Evolutionary conservation across 2,888 invertebrate species (phyloP), one percentile per base, ranked within the genome.

Genomic region (Clostera curtula): DNA sequence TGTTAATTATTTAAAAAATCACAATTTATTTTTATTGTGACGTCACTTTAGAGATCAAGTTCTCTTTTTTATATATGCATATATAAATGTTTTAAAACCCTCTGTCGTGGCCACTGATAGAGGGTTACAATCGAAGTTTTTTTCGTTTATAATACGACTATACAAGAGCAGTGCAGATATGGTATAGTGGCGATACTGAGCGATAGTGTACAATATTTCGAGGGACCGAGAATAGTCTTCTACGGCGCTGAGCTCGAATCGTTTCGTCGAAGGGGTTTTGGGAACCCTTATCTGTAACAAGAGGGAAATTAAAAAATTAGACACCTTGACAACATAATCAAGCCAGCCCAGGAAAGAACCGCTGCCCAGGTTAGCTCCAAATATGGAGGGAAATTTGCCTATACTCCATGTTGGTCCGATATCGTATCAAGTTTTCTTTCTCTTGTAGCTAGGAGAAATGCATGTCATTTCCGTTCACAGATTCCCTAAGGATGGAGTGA

Each of bases 11-110:
- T 41, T 54, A 45, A 49, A 51, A 48, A 59, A 77, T 77, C 74
- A 82, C 80, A 82, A 79, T 66, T n/a, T n/a, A n/a, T n/a, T 37
- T 40, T 28, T 58, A 65, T 74, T 82, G 83, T 82, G 83, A 83
- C 82, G 82, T 83, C 76, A 83, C 79, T 52, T 67, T 64, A 74
- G 83, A 83, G 83, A 83, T 83, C 83, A 72, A 34, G 53, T 67
- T 59, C 64, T 65, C 67, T 59, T 49, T 55, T 73, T 74, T 72
- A 79, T 75, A 79, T 79, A 80, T 80, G 77, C 75, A 79, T 79
- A 82, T 80, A 80, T 75, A 71, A 67, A 62, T 57, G 56, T 57
- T 49, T 58, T 49, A 56, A 41, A 56, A 47, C 51, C 59, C 61
- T 60, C 82, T 68, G 67, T 61, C 77, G 76, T 79, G 82, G 83